A percentile compares a stretch with the other conserved stretches of the same genome.
These are phyloP conservation scores for Talpa occidentalis DNA, from an alignment of 2,113 vertebrate species.

Conservation along the genomic window DNA sequence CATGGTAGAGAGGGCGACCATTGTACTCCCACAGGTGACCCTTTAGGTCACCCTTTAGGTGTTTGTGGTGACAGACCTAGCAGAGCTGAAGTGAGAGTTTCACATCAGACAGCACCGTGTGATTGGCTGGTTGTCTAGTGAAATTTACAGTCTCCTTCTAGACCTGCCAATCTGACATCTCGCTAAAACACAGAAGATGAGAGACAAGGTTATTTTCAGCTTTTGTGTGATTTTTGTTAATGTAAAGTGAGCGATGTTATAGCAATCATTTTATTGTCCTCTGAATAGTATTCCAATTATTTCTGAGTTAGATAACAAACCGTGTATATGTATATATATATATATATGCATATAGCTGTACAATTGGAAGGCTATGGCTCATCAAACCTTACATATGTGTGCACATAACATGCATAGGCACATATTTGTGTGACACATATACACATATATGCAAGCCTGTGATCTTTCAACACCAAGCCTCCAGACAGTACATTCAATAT, in stretches of 20 bases:
- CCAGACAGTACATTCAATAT: background rate
- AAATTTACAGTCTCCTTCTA: background rate
- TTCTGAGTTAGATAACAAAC: background rate
- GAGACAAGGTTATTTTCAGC: background rate
- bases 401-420: too few relatives aligned
- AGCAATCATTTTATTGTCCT: background rate
- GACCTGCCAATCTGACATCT: background rate
- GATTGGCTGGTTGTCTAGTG: too few relatives aligned
- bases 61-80: background rate
- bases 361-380: background rate
- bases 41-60: too few relatives aligned
- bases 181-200: background rate
- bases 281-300: background rate
- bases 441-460: fast-evolving
- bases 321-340: background rate
- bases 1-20: background rate
- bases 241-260: background rate
- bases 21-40: background rate
- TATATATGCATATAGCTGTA: background rate
- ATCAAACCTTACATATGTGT: background rate
- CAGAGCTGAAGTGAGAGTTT: background rate
- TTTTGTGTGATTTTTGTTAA: background rate
- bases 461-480: background rate
- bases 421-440: background rate
- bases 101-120: background rate